A percentile compares a stretch with the other conserved stretches of the same genome.
Conservation (phyloP, 2,797 vertebrate species). For the Fistularia commersonii region DNA sequence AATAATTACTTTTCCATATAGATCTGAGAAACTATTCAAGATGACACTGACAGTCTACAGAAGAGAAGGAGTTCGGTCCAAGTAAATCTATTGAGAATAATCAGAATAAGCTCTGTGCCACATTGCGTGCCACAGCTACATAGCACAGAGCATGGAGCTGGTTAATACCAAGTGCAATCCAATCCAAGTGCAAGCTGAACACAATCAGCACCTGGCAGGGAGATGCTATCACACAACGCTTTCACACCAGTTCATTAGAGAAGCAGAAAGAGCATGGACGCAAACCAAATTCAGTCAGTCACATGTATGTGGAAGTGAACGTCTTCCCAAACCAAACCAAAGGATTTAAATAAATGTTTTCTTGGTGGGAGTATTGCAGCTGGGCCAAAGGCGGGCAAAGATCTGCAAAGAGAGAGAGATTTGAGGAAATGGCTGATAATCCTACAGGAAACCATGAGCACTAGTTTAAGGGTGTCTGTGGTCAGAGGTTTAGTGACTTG, state of each 20-base stretch:
- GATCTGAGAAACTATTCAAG: neutral
- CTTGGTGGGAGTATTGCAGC: slow-evolving; percentile 17
- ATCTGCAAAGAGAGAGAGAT: slow-evolving; percentile 37
- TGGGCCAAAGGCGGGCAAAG: slow-evolving; percentile 37
- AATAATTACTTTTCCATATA: slow-evolving; percentile 5
- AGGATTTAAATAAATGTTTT: no score
- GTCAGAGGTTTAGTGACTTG: slow-evolving; percentile 33
- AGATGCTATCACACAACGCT: no score
- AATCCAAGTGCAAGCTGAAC: no score
- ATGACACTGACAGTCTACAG: neutral
- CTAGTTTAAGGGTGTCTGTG: slow-evolving; percentile 40
- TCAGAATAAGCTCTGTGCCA: neutral
- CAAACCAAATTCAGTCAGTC: slow-evolving; percentile 28
- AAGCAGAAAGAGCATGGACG: slow-evolving; percentile 13
- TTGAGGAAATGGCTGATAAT: slow-evolving; percentile 62
- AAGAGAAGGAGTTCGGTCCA: no score
- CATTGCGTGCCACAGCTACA: neutral
- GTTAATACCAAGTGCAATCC: no score
- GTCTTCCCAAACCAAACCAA: no score
- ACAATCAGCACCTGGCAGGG: no score
- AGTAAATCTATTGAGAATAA: neutral
- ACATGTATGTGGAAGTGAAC: no score
- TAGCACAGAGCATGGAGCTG: neutral
- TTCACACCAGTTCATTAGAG: no score
- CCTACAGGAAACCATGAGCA: slow-evolving; percentile 57